Evolutionary conservation across 2,888 invertebrate species (phyloP).

Genomic region (Tachina lurida): DNA sequence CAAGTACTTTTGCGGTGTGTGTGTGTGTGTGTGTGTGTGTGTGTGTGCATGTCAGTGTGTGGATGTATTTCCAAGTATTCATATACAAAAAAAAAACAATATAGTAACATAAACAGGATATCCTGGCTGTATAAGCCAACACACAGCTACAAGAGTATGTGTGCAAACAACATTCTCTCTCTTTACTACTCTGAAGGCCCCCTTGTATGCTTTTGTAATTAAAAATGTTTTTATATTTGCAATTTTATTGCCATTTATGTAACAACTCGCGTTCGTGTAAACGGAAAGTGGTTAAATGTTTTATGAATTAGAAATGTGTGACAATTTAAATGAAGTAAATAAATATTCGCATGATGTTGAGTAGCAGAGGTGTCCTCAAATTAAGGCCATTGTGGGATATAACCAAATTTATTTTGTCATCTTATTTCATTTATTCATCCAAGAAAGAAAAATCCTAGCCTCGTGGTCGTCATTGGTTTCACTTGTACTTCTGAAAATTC

Average conservation of each 20-base stretch:
- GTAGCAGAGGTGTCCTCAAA: background rate
- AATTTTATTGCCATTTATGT: constrained; percentile 16
- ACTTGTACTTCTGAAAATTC: too few species aligned
- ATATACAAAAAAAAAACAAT: constrained; percentile 19
- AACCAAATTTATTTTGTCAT: too few species aligned
- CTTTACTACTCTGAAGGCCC: constrained; percentile 20
- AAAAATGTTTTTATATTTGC: constrained; percentile 31
- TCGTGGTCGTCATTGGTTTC: too few species aligned
- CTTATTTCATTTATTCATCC: too few species aligned
- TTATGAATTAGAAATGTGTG: constrained; percentile 58
- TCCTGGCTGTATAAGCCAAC: constrained; percentile 55
- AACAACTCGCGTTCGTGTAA: background rate
- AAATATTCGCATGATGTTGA: constrained; percentile 12
- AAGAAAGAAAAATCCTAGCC: too few species aligned
- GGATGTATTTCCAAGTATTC: background rate
- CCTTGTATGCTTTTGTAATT: constrained; percentile 53
- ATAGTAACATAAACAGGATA: constrained; percentile 60
- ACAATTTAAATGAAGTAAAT: constrained; percentile 55
- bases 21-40: background rate
- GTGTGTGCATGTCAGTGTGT: background rate
- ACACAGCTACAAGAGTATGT: background rate
- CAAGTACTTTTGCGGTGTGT: background rate
- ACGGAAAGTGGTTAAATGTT: constrained; percentile 39
- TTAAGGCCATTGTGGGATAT: background rate
- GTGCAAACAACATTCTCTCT: constrained; percentile 3